Evolutionary conservation across 2,888 invertebrate genomes (phyloP).

Genomic region (Selenia dentaria): DNA sequence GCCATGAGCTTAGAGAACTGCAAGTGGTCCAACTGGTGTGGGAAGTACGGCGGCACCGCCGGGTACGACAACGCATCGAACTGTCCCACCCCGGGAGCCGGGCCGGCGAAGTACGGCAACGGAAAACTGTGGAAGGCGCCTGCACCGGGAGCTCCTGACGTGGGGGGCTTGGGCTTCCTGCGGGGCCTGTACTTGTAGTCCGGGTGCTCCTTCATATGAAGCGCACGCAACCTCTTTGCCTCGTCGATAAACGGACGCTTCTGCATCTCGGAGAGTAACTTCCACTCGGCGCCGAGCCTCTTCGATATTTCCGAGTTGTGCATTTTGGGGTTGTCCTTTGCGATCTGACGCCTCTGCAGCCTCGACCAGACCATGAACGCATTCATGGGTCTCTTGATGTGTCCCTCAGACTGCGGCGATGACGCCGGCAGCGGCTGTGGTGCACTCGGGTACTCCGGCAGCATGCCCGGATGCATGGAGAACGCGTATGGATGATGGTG

Average conservation of each 20-base stretch:
- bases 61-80: constrained; percentile 86
- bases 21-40: constrained; percentile 88
- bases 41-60: constrained; percentile 90
- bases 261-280: constrained; percentile 92
- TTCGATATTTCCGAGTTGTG: constrained; percentile 96
- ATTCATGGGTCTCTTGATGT: constrained; percentile 99
- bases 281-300: constrained; percentile 97
- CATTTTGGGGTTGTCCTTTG: constrained; percentile 97
- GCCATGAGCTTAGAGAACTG: constrained; percentile 86
- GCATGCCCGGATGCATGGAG: constrained; percentile 78
- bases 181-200: constrained; percentile 96
- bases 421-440: constrained; percentile 75
- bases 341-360: constrained; percentile 95
- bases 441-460: constrained; percentile 71
- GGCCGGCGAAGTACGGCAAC: constrained; percentile 86
- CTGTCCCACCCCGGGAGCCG: constrained; percentile 83
- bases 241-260: constrained; percentile 98
- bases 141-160: constrained; percentile 75
- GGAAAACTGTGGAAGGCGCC: constrained; percentile 87
- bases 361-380: constrained; percentile 99
- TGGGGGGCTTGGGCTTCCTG: constrained; percentile 91
- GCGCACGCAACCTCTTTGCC: constrained; percentile 93
- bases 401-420: constrained; percentile 86
- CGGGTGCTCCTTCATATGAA: constrained; percentile 96
- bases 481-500: constrained; percentile 83